phyloP scores from a whole-genome alignment of 37 sponge, comb jelly and placozoan genomes.

The Halichondria panicea region DNA sequence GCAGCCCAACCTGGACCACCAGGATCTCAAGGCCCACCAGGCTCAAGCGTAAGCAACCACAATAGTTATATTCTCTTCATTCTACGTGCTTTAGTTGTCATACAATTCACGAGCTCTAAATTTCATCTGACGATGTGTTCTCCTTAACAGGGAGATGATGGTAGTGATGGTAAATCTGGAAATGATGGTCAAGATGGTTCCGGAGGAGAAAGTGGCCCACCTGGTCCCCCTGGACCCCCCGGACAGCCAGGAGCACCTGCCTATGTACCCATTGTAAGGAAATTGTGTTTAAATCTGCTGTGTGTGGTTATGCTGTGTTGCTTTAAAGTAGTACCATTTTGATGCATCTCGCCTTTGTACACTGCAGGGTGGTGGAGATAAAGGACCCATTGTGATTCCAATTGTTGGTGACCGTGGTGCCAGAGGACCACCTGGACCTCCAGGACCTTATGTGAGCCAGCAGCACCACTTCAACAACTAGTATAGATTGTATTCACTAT shows the following conservation, averaged over 20 bases:
- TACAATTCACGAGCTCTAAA: too few species aligned
- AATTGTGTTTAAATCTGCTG: neutral
- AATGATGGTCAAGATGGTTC: slow-evolving; percentile 13
- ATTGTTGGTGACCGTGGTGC: slow-evolving; percentile 65
- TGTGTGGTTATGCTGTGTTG: neutral
- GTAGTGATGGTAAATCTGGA: slow-evolving; percentile 33
- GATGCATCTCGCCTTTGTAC: neutral
- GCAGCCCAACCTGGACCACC: slow-evolving; percentile 17
- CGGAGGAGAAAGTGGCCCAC: slow-evolving; percentile 9
- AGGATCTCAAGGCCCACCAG: slow-evolving; percentile 37
- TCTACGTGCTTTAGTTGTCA: neutral
- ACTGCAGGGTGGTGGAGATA: slow-evolving; percentile 19
- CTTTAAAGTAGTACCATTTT: neutral
- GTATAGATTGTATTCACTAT: too few species aligned
- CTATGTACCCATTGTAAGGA: slow-evolving; percentile 15
- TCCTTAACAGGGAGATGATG: slow-evolving; percentile 7
- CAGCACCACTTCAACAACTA: too few species aligned
- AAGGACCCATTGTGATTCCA: slow-evolving; percentile 57
- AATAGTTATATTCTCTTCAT: neutral
- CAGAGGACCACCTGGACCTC: slow-evolving; percentile 43
- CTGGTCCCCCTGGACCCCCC: slow-evolving; percentile 53
- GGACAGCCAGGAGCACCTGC: slow-evolving; percentile 63
- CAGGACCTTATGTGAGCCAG: slow-evolving; percentile 30
- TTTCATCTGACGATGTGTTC: neutral
- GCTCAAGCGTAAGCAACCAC: slow-evolving; percentile 46